Percentiles rank a stretch among this genome's conserved stretches.
phyloP scores from a whole-genome alignment of 2,888 invertebrate species.

The Megalurothrips usitatus region DNA sequence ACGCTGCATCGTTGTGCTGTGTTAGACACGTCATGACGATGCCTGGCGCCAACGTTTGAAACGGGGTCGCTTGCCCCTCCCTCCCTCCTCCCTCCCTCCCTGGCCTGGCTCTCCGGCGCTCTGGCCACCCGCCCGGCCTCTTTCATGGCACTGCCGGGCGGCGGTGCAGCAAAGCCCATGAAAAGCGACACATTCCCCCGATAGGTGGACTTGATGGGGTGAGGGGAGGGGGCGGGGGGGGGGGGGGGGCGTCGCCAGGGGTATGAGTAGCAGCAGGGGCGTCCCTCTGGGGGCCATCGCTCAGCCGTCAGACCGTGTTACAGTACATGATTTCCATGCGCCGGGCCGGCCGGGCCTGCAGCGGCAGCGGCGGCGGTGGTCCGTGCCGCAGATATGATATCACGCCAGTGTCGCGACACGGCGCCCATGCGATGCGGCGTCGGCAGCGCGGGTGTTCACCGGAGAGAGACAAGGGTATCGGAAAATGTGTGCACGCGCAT shows the following conservation, averaged over 20 bases:
- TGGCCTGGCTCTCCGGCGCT: neutral
- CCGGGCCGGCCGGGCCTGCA: neutral
- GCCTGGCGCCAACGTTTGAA: too few species aligned
- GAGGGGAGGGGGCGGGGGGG: neutral
- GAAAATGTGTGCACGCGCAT: too few species aligned
- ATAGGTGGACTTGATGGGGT: neutral
- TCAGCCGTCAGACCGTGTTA: conserved; percentile 9
- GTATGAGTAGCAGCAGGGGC: too few species aligned
- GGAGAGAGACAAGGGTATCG: too few species aligned
- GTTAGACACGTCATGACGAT: too few species aligned
- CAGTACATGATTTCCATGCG: conserved; percentile 24
- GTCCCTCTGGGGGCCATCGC: neutral
- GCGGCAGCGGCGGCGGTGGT: neutral
- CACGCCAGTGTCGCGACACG: neutral
- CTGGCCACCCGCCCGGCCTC: neutral
- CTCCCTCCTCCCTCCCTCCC: too few species aligned
- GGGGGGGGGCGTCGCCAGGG: neutral
- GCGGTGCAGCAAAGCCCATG: neutral
- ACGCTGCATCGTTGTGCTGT: too few species aligned
- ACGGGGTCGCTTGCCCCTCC: too few species aligned
- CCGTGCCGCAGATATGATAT: neutral
- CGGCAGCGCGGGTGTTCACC: too few species aligned
- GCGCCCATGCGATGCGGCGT: too few species aligned
- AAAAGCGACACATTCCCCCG: neutral
- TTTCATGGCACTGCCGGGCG: neutral